Evolutionary conservation across 2,888 invertebrate species (phyloP).

Genomic region (Antheraea yamamai): DNA sequence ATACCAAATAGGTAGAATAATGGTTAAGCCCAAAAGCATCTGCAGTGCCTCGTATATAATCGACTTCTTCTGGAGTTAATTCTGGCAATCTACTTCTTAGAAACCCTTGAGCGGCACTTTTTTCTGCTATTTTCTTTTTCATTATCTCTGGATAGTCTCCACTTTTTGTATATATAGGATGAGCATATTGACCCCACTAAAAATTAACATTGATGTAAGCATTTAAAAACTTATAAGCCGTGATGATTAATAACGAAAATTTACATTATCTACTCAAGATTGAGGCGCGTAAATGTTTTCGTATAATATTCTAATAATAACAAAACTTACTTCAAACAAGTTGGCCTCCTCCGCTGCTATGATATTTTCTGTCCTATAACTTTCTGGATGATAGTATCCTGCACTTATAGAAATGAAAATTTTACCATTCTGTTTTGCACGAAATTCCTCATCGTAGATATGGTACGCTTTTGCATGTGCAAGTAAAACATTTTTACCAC

Average conservation of each 20-base stretch:
- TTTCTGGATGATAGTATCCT: conserved; percentile 32
- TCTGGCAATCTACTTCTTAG: conserved; percentile 33
- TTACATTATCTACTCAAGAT: neutral
- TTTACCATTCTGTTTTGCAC: conserved; percentile 64
- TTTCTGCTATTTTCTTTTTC: conserved; percentile 32
- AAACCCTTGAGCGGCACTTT: conserved; percentile 34
- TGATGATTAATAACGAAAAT: neutral
- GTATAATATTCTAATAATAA: too few species aligned
- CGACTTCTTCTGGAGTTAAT: conserved; percentile 34
- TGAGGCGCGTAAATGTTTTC: neutral
- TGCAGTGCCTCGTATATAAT: conserved; percentile 34
- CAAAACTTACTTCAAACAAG: conserved; percentile 15
- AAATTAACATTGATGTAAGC: neutral
- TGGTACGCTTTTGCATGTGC: conserved; percentile 83
- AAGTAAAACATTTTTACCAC: conserved; percentile 83
- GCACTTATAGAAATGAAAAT: conserved; percentile 32
- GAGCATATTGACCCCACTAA: conserved; percentile 30
- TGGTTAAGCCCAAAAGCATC: conserved; percentile 39
- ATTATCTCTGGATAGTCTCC: conserved; percentile 37
- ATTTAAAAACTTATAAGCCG: neutral
- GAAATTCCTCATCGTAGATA: conserved; percentile 79
- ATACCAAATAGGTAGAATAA: conserved; percentile 32
- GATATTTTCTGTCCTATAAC: conserved; percentile 29
- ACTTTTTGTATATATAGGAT: conserved; percentile 34
- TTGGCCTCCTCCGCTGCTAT: conserved; percentile 19